Base-by-base conservation (phyloP, 2,113 vertebrate genomes). In the Megaptera novaeangliae region DNA sequence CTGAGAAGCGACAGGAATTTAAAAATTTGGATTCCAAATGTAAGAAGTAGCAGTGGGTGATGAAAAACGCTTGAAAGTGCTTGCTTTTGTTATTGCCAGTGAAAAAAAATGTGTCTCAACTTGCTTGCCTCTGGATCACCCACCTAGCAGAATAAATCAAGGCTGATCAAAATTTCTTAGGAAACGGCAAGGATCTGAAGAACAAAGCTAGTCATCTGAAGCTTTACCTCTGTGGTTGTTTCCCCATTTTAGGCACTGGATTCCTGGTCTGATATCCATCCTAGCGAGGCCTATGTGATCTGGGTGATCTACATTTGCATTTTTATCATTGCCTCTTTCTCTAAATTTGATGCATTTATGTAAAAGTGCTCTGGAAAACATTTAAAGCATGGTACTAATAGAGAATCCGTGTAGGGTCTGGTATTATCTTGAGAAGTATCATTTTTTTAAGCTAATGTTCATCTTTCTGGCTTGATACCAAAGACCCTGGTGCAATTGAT, bases 1-100 rank as follows among this genome's bases (percentile, higher is more conserved):
- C 74, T 71, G 72, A 86, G 78, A 97, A 93, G 68, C 92, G 95
- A 96, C 20, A n/a, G 27, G 55, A 96, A 95, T 98, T 97, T 25
- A 72, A 89, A 55, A 69, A 34, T 88, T 66, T 15, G 49, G 55
- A 36, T 91, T 83, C 83, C 63, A 95, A 96, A 93, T 91, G 46
- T 39, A 77, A n/a, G 39, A 91, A 75, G 66, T 91, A 71, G 39
- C 64, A 96, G 71, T 4, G 52, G 15, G 87, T 93, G 88, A 59
- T 68, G 41, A 86, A 80, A 36, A 82, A 23, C 7, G 31, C 20
- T 71, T 72, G 68, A 44, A 61, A 90, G 72, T 78, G 25, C 17
- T 86, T 74, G 44, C 14, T 49, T 92, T 90, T 94, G n/a, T 72
- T 52, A 21, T 46, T 72, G 23, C 25, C 72, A 31, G 14, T 68